Evolutionary conservation across 92 coral and sea anemone genomes (phyloP).

Genomic region (Paramuricea clavata): DNA sequence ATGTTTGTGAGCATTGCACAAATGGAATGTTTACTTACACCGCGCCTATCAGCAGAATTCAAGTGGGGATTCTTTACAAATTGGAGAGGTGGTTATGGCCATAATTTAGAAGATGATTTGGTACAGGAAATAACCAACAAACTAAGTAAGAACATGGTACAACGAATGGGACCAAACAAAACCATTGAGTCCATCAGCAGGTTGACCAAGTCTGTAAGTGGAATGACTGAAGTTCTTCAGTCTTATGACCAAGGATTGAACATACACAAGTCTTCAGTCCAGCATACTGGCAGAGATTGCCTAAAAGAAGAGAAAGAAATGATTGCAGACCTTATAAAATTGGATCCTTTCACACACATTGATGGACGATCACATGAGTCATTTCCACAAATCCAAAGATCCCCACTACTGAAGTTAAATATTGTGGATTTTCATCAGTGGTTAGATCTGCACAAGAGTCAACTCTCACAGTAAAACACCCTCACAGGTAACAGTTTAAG

Average conservation of each 20-base stretch:
- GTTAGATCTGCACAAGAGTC: conserved; percentile 2
- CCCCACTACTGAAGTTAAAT: conserved; percentile 21
- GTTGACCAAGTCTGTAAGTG: conserved; percentile 9
- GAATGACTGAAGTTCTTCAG: not conserved
- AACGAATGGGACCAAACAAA: conserved; percentile 32
- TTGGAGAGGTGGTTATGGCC: conserved; percentile 28
- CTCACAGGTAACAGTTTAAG: not conserved
- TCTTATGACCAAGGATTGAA: conserved; percentile 22
- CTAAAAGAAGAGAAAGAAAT: conserved; percentile 24
- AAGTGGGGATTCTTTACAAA: conserved; percentile 16
- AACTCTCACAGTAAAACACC: not conserved
- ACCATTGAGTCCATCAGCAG: conserved; percentile 15
- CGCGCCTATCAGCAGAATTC: conserved; percentile 22
- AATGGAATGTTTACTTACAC: conserved; percentile 37
- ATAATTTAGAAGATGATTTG: not conserved
- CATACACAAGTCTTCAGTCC: conserved; percentile 16
- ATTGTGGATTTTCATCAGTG: conserved; percentile 15
- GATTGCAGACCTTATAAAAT: conserved; percentile 12
- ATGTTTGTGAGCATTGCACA: conserved; percentile 34
- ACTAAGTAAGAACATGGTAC: conserved; percentile 18
- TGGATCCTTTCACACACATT: conserved; percentile 26
- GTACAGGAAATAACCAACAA: conserved; percentile 26
- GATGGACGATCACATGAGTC: conserved; percentile 31
- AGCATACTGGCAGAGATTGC: conserved; percentile 18
- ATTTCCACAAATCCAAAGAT: conserved; percentile 21